phyloP scores from a whole-genome alignment of 2,113 vertebrate species.

The Mandrillus leucophaeus region DNA sequence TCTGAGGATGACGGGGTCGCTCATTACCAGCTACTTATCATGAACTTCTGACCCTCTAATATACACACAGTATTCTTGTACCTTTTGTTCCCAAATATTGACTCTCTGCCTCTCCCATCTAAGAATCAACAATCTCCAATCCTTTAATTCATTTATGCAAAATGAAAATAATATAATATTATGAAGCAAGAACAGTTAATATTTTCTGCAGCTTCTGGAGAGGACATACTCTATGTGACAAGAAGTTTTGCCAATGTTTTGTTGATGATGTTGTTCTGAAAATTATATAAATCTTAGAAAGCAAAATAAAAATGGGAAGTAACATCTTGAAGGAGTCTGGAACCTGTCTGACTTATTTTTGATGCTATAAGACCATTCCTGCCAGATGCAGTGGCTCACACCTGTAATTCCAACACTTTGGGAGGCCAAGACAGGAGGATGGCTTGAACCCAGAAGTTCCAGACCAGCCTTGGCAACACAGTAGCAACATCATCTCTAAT shows the following conservation, averaged over 20 bases:
- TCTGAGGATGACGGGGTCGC: conserved; percentile 41
- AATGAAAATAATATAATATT: not conserved
- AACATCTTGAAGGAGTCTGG: not conserved
- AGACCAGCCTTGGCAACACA: too few relatives aligned
- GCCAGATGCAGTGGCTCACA: too few relatives aligned
- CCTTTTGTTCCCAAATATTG: not conserved
- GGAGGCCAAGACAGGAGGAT: too few relatives aligned
- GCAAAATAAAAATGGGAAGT: not conserved
- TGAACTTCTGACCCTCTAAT: not conserved
- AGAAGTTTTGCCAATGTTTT: not conserved
- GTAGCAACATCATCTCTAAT: too few relatives aligned
- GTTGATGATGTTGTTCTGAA: not conserved
- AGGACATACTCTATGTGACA: not conserved
- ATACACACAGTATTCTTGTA: not conserved
- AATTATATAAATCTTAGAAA: not conserved
- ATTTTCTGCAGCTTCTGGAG: not conserved
- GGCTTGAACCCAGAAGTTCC: too few relatives aligned
- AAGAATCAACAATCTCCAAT: conserved; percentile 28
- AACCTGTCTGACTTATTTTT: not conserved
- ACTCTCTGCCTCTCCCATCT: not conserved
- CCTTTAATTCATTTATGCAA: not conserved
- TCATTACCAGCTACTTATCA: not conserved
- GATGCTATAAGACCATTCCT: not conserved
- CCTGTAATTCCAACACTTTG: too few relatives aligned
- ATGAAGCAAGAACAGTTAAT: not conserved